Evolutionary conservation across 2,888 invertebrate genomes (phyloP).

Genomic region (Isoperla grammatica): DNA sequence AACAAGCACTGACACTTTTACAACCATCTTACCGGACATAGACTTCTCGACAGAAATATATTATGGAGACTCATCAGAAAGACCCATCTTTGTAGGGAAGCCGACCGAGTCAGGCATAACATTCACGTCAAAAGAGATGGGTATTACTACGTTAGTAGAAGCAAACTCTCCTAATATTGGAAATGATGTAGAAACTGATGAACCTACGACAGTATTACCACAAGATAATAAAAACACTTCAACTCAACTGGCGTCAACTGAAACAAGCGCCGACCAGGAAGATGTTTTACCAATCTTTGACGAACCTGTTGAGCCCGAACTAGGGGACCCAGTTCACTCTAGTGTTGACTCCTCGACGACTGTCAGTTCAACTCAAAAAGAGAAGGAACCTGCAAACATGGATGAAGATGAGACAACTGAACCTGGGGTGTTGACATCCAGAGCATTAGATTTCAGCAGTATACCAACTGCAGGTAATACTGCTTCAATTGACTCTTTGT

Average conservation of each 20-base stretch:
- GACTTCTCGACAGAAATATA: slow-evolving; percentile 11
- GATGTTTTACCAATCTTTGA: background rate
- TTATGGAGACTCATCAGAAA: slow-evolving; percentile 35
- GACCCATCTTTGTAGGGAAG: slow-evolving; percentile 9
- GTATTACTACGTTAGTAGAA: background rate
- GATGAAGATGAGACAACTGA: no score
- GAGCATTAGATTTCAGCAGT: no score
- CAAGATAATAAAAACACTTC: slow-evolving; percentile 21
- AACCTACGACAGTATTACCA: background rate
- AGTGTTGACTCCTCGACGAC: no score
- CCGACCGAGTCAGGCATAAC: background rate
- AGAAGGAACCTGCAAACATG: no score
- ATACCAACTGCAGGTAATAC: no score
- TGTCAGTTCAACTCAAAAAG: no score
- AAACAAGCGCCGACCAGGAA: background rate
- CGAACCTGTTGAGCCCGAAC: no score
- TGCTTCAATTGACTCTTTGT: no score
- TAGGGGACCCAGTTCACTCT: no score
- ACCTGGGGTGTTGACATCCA: no score
- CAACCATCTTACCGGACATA: slow-evolving; percentile 11
- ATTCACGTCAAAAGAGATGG: background rate
- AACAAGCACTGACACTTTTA: slow-evolving; percentile 9
- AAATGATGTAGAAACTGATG: background rate
- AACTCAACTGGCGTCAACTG: slow-evolving; percentile 17
- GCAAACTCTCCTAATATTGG: background rate